Percentiles rank a stretch among this genome's conserved stretches.
Conservation (phyloP, 1,140 invertebrate species). For the Hermetia illucens region DNA sequence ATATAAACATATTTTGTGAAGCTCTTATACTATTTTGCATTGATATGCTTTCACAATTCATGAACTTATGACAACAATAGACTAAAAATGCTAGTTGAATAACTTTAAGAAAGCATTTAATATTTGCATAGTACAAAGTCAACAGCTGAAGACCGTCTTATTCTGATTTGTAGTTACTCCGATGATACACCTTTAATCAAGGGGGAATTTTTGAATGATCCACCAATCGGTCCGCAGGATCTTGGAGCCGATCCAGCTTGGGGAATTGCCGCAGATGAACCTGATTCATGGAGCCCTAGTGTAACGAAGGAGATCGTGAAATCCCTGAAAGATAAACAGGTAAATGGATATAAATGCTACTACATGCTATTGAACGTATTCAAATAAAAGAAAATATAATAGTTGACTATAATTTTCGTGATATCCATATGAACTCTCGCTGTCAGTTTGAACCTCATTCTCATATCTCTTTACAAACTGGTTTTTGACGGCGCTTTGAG, state of each 20-base stretch:
- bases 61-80: background rate
- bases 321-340: conserved; percentile 54
- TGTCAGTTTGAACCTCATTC: too few species aligned
- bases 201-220: conserved; percentile 49
- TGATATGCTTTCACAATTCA: background rate
- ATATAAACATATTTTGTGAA: background rate
- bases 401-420: background rate
- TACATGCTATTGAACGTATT: conserved; percentile 3
- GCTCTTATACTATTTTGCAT: background rate
- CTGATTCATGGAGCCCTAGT: conserved; percentile 81
- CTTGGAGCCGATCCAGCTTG: conserved; percentile 65
- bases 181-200: conserved; percentile 45
- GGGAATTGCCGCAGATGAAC: conserved; percentile 64
- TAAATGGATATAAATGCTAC: conserved; percentile 12
- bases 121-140: background rate
- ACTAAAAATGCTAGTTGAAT: background rate
- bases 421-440: too few species aligned
- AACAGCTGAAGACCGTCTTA: conserved; percentile 8
- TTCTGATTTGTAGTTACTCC: conserved; percentile 36
- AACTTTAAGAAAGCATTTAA: background rate
- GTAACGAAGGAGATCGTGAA: conserved; percentile 75
- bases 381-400: background rate
- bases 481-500: too few species aligned
- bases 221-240: conserved; percentile 43
- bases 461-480: too few species aligned